Evolutionary conservation across 2,113 vertebrate species (phyloP), one percentile per base, ranked within the genome.

Genomic region (Xenopus borealis): DNA sequence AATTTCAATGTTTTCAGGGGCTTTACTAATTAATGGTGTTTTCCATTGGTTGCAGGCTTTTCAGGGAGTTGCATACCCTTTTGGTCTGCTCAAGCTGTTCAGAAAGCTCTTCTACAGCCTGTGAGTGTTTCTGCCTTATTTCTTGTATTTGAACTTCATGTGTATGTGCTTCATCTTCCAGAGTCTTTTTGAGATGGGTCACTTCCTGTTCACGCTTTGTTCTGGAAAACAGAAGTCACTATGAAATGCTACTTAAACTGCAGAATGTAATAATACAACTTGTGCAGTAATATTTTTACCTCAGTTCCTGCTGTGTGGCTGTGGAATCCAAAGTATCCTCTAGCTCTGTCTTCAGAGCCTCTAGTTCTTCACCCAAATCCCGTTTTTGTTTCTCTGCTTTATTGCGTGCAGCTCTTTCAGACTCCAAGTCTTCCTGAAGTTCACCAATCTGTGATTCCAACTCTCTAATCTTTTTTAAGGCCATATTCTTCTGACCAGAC

Each of bases 11-110:
- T 40, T 40, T 40, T 40, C 23, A 40, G 33, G 7, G 33, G 33
- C 33, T 40, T 3, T 6, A 40, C 8, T 27, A 27, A 27, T 40
- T 40, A 40, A 6, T 27, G 5, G 23, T 27, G 23, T 27, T 27
- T 27, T 27, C 23, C 1, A 27, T 27, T 2, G 23, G 23, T 27
- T 27, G 23, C 23, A 27, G 23, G 23, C 23, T 27, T 27, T 27
- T 27, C n/a, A n/a, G 3, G 23, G 23, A 27, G 33, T 45, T n/a
- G 4, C 88, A 0, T 85, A 98, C 97, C 91, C 97, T 90, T 84
- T 97, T 99, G 0, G 94, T 92, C 88, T 98, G 97, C 74, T 99
- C 97, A 80, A 99, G 86, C 85, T 99, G 97, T 72, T 99, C 97
- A 0, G 96, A 96, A 69, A 99, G 91, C 80, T 97, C 95, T 14